Base-by-base conservation (phyloP, 2,888 invertebrate genomes). In the Ischnus inquisitorius region DNA sequence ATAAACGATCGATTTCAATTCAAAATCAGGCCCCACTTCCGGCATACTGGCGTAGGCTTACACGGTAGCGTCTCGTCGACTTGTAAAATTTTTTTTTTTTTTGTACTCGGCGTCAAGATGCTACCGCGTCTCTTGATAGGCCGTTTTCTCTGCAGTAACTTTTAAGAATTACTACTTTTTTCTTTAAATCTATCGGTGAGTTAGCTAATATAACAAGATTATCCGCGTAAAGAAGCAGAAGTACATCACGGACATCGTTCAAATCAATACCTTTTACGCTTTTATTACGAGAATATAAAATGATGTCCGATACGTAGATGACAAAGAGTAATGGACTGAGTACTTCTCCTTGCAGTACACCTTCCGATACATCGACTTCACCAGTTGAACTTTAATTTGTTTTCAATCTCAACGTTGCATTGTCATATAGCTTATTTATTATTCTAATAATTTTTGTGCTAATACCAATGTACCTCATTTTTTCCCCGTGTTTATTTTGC, bases 371-470 rank as follows among this genome's bases (percentile, higher is more conserved):
- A 19, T 67, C 34, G 48, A 87, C 69, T 12, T 16, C 4, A 6
- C 46, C 22, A 0, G 74, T 67, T 0, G 51, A 10, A 12, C 60
- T 65, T 10, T 39, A 28, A 69, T 34, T 22, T 14, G 65, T 34
- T n/a, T 68, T 65, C 25, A 81, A 60, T 34, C 43, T 41, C 6
- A 81, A 8, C 10, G 68, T 25, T 2, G 75, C 76, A n/a, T 16
- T 4, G 8, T 60, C 71, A n/a, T 79, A 79, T 6, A 79, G 54
- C 22, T 41, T 51, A 62, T 72, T 65, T 0, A 88, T 41, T 19
- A 79, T 57, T 12, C 51, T 34, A 10, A 87, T 84, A 22, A 87
- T 82, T 78, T 87, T 87, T 4, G 78, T 28, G 60, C 85, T 87
- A 12, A 86, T 28, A 25, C 82, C 81, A 2, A 75, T 41, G 0